These are phyloP conservation scores for Lasioglossum lativentre DNA, from an alignment of 2,888 invertebrate species.

Conservation along the genomic window DNA sequence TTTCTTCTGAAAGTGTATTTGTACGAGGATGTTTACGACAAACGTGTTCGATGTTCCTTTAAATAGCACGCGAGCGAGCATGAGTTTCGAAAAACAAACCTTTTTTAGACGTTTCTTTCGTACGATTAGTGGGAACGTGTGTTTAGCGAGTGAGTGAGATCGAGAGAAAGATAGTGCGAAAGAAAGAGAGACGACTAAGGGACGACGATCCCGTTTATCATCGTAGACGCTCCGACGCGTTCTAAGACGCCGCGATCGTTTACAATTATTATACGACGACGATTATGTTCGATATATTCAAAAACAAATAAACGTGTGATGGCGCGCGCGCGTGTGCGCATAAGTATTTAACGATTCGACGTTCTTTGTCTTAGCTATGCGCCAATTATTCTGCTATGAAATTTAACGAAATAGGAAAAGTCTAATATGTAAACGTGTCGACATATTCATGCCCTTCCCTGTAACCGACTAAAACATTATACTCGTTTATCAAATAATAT, in stretches of 20 bases:
- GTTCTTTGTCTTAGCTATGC: conserved; percentile 56
- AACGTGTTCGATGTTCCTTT: conserved; percentile 79
- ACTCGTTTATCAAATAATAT: conserved; percentile 69
- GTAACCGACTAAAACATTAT: conserved; percentile 63
- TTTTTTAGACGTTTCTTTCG: conserved; percentile 50
- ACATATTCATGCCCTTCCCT: conserved; percentile 65
- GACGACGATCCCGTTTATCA: conserved; percentile 34
- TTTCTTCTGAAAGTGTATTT: conserved; percentile 61
- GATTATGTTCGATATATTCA: conserved; percentile 79
- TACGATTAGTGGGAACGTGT: conserved; percentile 12
- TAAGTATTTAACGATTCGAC: conserved; percentile 67
- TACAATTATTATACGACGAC: conserved; percentile 67
- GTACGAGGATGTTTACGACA: conserved; percentile 64
- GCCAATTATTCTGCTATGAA: conserved; percentile 56
- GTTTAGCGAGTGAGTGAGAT: conserved; percentile 31
- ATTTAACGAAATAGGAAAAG: conserved; percentile 60
- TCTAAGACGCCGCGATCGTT: conserved; percentile 63
- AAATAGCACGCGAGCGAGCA: conserved; percentile 68
- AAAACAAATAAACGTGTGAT: conserved; percentile 73
- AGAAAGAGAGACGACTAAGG: conserved; percentile 45
- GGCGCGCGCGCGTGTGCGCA: conserved; percentile 51
- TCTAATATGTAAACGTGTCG: conserved; percentile 53
- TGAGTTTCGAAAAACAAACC: conserved; percentile 60
- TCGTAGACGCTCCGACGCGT: conserved; percentile 41
- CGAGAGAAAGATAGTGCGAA: conserved; percentile 32